phyloP scores from a whole-genome alignment of 2,888 invertebrate genomes.

The Neria commutata region DNA sequence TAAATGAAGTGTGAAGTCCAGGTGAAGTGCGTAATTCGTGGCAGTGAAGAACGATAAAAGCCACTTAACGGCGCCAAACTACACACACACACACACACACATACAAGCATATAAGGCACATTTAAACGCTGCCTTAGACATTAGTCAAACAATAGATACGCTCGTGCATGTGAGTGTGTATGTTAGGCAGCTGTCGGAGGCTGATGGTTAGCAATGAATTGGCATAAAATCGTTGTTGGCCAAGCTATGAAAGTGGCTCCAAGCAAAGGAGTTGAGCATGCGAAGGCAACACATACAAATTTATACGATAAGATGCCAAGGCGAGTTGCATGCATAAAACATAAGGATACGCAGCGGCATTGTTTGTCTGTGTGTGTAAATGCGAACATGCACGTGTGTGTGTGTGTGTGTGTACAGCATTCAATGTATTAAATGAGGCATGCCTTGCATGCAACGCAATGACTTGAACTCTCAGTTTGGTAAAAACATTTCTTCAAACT shows the following conservation, averaged over 20 bases:
- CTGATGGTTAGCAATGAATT: not conserved
- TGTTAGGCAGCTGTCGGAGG: too few relatives aligned
- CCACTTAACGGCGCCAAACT: too few relatives aligned
- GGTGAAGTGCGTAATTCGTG: not conserved
- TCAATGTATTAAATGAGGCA: constrained; percentile 11
- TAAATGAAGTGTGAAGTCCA: too few relatives aligned
- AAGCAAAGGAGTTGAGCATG: not conserved
- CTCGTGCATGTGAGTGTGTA: too few relatives aligned
- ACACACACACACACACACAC: too few relatives aligned
- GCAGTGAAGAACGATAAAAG: constrained; percentile 46
- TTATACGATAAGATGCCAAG: not conserved
- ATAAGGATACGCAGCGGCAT: constrained; percentile 7
- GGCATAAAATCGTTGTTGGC: too few relatives aligned
- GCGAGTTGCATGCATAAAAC: constrained; percentile 25
- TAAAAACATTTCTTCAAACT: not conserved
- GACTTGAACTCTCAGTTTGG: not conserved
- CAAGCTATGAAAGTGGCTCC: too few relatives aligned
- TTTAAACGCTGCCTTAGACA: constrained; percentile 3
- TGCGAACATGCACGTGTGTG: not conserved
- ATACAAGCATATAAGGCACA: constrained; percentile 44
- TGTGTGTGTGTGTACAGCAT: not conserved
- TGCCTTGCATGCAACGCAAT: not conserved
- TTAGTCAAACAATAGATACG: too few relatives aligned
- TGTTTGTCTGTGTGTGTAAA: too few relatives aligned
- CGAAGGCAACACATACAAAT: not conserved